Evolutionary conservation across 2,113 vertebrate genomes (phyloP).

Genomic region (Tachuris rubrigastra): DNA sequence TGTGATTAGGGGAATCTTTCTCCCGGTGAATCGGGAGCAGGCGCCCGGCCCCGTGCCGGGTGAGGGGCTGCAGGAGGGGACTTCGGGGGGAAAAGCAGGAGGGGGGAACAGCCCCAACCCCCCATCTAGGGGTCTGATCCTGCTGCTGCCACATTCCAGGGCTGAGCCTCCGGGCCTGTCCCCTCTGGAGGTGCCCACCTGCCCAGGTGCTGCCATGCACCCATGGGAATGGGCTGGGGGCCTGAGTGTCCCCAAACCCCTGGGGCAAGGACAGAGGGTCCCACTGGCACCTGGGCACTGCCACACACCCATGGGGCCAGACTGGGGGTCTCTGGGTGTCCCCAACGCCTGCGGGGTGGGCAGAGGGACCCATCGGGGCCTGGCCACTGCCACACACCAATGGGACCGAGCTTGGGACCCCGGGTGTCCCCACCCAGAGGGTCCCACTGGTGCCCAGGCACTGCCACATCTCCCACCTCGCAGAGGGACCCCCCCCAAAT

Average conservation of each 20-base stretch:
- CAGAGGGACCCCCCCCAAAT: neutral
- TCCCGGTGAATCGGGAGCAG: neutral
- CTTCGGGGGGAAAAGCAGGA: neutral
- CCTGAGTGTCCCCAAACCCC: no score
- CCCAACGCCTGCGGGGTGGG: no score
- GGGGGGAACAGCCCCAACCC: neutral
- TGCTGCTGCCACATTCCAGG: neutral
- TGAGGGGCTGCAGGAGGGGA: neutral
- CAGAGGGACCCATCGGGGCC: no score
- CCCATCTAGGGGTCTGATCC: neutral
- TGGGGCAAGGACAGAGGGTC: neutral
- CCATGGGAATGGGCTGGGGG: neutral
- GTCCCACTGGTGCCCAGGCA: neutral
- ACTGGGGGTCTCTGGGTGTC: neutral
- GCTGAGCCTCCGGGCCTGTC: neutral
- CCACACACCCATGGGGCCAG: neutral
- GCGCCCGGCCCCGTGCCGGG: neutral
- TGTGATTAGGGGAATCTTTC: neutral
- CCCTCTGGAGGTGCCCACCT: accelerated
- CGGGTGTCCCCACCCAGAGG: no score
- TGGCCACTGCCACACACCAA: no score
- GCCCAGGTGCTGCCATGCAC: neutral
- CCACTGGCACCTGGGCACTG: neutral
- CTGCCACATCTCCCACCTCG: neutral
- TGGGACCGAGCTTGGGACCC: no score